Conservation (phyloP, 2,113 vertebrate genomes). For the Noctilio leporinus region DNA sequence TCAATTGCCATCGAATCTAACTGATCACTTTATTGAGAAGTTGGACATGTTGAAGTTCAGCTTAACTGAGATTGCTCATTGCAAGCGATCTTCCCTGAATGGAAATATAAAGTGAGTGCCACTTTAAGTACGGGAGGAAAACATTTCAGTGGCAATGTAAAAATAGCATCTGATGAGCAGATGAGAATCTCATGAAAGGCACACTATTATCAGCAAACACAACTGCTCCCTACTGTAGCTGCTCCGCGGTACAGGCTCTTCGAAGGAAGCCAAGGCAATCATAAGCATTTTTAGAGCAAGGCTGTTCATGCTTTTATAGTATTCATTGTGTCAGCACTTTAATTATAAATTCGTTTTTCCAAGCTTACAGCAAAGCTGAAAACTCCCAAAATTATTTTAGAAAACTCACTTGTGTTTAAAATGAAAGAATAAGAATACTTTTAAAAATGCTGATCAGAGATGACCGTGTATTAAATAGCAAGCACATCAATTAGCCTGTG, state of each 20-base stretch:
- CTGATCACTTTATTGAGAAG: constrained; percentile 72
- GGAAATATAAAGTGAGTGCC: constrained; percentile 58
- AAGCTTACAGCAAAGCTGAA: constrained; percentile 67
- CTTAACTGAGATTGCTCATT: constrained; percentile 71
- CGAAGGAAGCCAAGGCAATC: constrained; percentile 66
- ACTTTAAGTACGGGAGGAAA: constrained; percentile 58
- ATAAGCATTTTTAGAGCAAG: constrained; percentile 68
- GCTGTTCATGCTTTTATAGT: constrained; percentile 68
- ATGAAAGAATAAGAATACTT: constrained; percentile 44
- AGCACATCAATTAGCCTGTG: not conserved
- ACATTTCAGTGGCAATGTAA: constrained; percentile 59
- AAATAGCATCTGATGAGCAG: constrained; percentile 74
- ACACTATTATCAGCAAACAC: constrained; percentile 61
- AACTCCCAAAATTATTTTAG: constrained; percentile 58
- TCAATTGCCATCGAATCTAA: constrained; percentile 66
- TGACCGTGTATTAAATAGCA: not conserved
- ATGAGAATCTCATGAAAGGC: constrained; percentile 64
- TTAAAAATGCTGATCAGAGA: not conserved
- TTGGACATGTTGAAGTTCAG: constrained; percentile 55
- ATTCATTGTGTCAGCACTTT: constrained; percentile 73
- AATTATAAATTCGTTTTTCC: constrained; percentile 74
- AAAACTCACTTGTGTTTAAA: constrained; percentile 20
- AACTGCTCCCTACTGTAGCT: constrained; percentile 39
- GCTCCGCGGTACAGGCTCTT: constrained; percentile 53
- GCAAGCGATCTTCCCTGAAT: constrained; percentile 23